Conservation (phyloP, 2,888 invertebrate genomes). For the Anoncus sp. region DNA sequence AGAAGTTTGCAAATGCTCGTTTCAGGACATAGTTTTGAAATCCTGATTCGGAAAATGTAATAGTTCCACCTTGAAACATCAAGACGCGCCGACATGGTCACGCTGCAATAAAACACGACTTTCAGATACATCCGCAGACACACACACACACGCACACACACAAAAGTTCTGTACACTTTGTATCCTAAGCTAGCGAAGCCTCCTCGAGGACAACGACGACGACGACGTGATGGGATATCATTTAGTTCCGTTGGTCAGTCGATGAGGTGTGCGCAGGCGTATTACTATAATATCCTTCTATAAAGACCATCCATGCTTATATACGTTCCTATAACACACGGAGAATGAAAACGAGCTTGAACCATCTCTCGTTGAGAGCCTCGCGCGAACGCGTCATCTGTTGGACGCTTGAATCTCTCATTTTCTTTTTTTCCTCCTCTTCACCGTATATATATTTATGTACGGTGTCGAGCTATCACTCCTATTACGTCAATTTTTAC, state of each 20-base stretch:
- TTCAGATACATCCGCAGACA: too few species aligned
- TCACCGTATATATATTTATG: constrained; percentile 16
- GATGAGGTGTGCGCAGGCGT: constrained; percentile 62
- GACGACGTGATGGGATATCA: constrained; percentile 61
- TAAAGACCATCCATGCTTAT: constrained; percentile 43
- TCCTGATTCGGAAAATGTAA: too few species aligned
- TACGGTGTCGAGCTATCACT: constrained; percentile 9
- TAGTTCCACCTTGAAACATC: too few species aligned
- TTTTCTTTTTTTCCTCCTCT: constrained; percentile 40
- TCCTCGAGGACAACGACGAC: constrained; percentile 9
- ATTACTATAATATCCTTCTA: constrained; percentile 56
- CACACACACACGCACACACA: too few species aligned
- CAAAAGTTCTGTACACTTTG: constrained; percentile 24
- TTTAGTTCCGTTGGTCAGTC: constrained; percentile 71
- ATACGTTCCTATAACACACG: constrained; percentile 8
- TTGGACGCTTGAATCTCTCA: constrained; percentile 73
- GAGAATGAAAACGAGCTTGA: constrained; percentile 65
- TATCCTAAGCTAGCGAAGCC: constrained; percentile 25
- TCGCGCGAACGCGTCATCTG: constrained; percentile 75
- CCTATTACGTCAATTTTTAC: constrained; percentile 9
- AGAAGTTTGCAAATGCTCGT: too few species aligned
- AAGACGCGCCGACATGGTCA: too few species aligned
- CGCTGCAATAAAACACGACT: too few species aligned
- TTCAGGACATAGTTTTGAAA: too few species aligned
- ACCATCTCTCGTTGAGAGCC: constrained; percentile 66